These are phyloP conservation scores for Lucifuga dentata DNA, from an alignment of 2,113 vertebrate genomes.

Conservation along the genomic window DNA sequence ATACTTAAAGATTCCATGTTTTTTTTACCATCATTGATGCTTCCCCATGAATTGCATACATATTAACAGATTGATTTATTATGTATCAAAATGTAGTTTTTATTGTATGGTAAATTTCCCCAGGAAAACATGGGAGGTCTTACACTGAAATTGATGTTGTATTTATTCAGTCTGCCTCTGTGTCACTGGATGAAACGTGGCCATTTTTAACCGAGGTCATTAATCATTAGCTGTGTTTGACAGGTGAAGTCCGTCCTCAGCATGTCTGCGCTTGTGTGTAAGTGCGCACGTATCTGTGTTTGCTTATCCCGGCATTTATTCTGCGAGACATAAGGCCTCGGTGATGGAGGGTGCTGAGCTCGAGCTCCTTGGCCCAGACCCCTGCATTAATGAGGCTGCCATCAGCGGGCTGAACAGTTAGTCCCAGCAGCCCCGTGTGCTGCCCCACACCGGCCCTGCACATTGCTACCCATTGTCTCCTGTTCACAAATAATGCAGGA, in stretches of 20 bases:
- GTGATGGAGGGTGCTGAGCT: conserved; percentile 70
- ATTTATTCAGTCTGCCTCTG: conserved; percentile 23
- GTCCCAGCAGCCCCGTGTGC: conserved; percentile 73
- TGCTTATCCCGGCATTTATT: conserved; percentile 72
- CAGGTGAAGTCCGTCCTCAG: conserved; percentile 63
- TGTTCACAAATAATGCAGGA: conserved; percentile 71
- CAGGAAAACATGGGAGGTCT: neutral
- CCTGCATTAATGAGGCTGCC: conserved; percentile 77
- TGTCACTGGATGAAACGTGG: conserved; percentile 5
- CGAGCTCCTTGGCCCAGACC: conserved; percentile 70
- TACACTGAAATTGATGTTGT: conserved; percentile 13
- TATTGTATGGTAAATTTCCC: neutral
- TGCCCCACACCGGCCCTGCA: conserved; percentile 56
- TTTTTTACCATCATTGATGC: too few species aligned
- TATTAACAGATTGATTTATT: conserved; percentile 13
- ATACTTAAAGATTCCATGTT: too few species aligned
- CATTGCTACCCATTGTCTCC: conserved; percentile 75
- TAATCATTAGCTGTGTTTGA: conserved; percentile 65
- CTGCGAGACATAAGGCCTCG: conserved; percentile 61
- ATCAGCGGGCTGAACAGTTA: conserved; percentile 70
- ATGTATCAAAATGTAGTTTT: conserved; percentile 24
- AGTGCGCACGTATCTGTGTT: conserved; percentile 61
- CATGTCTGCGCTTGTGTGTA: conserved; percentile 39
- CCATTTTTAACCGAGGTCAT: conserved; percentile 48
- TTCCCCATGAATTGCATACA: too few species aligned